phyloP scores from a whole-genome alignment of 2,888 invertebrate species.

The Agrochola lota region DNA sequence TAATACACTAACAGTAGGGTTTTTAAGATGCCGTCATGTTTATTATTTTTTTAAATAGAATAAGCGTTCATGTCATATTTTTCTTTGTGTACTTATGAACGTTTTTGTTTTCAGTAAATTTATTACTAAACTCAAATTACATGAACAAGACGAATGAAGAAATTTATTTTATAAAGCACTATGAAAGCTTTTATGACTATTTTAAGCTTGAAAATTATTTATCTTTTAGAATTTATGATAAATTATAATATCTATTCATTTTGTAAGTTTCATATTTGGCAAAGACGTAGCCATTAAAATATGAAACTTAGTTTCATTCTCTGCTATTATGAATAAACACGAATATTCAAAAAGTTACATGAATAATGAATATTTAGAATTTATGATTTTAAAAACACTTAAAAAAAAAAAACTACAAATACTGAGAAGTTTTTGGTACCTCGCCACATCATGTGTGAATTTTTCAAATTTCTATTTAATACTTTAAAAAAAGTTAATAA shows the following conservation, averaged over 20 bases:
- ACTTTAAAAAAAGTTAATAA: no score
- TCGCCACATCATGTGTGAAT: neutral
- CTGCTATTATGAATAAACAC: constrained; percentile 17
- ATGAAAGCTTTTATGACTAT: neutral
- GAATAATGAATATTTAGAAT: constrained; percentile 9
- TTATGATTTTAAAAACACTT: neutral
- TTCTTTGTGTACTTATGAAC: neutral
- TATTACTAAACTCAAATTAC: constrained; percentile 2
- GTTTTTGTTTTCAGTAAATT: constrained; percentile 2
- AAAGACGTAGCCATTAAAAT: constrained; percentile 8
- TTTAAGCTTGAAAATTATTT: constrained; percentile 2
- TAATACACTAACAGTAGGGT: neutral
- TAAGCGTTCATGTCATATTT: neutral
- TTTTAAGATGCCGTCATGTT: neutral
- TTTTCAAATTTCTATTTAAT: neutral
- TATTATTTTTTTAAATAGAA: neutral
- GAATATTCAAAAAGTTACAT: constrained; percentile 13
- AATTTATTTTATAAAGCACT: constrained; percentile 8
- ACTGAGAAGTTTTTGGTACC: neutral
- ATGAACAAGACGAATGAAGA: constrained; percentile 2
- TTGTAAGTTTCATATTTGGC: neutral
- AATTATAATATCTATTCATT: constrained; percentile 3
- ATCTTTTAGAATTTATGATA: neutral
- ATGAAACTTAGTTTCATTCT: constrained; percentile 12
- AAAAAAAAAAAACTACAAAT: neutral